Conservation (phyloP, 2,888 invertebrate species). For the Agrilus mali region DNA sequence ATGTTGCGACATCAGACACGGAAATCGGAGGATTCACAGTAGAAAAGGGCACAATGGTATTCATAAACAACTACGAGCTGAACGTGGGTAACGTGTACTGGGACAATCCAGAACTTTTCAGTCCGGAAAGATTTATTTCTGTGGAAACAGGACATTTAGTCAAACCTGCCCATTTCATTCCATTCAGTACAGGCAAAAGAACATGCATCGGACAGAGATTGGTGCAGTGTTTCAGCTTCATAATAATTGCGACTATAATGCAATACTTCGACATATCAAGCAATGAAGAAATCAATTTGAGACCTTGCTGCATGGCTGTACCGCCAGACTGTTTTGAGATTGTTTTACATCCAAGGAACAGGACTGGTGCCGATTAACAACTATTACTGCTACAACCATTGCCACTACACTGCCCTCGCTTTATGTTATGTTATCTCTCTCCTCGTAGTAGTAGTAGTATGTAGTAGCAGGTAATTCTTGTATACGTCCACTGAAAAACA, state of each 20-base stretch:
- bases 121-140: slow-evolving; percentile 60
- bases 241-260: slow-evolving; percentile 58
- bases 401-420: not conserved
- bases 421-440: not conserved
- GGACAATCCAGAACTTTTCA: slow-evolving; percentile 57
- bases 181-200: slow-evolving; percentile 77
- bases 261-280: slow-evolving; percentile 56
- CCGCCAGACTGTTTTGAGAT: slow-evolving; percentile 60
- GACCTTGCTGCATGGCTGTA: slow-evolving; percentile 60
- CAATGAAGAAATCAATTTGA: slow-evolving; percentile 42
- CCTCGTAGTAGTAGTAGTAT: not conserved
- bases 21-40: slow-evolving; percentile 59
- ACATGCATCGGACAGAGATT: slow-evolving; percentile 76
- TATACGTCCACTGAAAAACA: too few relatives aligned
- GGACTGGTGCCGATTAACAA: not conserved
- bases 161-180: slow-evolving; percentile 62
- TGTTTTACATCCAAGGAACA: slow-evolving; percentile 40
- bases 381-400: not conserved
- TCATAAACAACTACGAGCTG: slow-evolving; percentile 72
- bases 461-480: too few relatives aligned
- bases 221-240: slow-evolving; percentile 63
- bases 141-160: slow-evolving; percentile 29
- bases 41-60: slow-evolving; percentile 65
- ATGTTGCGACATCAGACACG: slow-evolving; percentile 69
- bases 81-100: slow-evolving; percentile 64